Evolutionary conservation across 2,888 invertebrate genomes (phyloP), one percentile per base, ranked within the genome.

Genomic region (Branchellion lobata): DNA sequence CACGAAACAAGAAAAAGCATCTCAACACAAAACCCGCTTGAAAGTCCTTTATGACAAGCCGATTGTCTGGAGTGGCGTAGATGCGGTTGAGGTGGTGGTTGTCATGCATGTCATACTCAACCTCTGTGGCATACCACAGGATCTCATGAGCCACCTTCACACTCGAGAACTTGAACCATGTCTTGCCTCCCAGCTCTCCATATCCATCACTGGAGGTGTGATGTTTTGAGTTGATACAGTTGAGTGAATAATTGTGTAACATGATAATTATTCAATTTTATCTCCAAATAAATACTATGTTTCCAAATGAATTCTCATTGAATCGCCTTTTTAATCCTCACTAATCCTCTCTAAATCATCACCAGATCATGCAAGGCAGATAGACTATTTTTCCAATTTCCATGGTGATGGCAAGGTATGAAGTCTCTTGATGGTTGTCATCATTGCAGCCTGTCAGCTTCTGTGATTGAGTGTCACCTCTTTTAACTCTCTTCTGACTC

Each of bases 101-200:
- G 51, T 83, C 83, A 47, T 83, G 82, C 80, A 82, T 81, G 51
- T 82, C 84, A 5, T 82, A 36, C 2, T 81, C 53, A 11, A 84
- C 81, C 78, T 84, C 84, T 61, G 11, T 29, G 14, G 75, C 51
- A 24, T 14, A 33, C 80, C 80, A 80, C 40, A 80, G 18, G 8
- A 53, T 40, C 71, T 79, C 71, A n/a, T 34, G 21, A 11, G 34
- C 61, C 11, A 51, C 73, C 24, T 51, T 51, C 29, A 2, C 51
- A 1, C 36, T 72, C 8, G 53, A 1, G 51, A 79, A 79, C 61
- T 57, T 72, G 40, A 57, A 79, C 79, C 79, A 79, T 29, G 57
- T 51, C 51, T 51, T 79, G 1, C 40, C 31, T 21, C 65, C 77
- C 21, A 77, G 33, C 34, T 65, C 77, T 29, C 61, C 3, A 33